Evolutionary conservation across 2,797 vertebrate species (phyloP), one percentile per base, ranked within the genome.

Genomic region (Sciurus vulgaris): DNA sequence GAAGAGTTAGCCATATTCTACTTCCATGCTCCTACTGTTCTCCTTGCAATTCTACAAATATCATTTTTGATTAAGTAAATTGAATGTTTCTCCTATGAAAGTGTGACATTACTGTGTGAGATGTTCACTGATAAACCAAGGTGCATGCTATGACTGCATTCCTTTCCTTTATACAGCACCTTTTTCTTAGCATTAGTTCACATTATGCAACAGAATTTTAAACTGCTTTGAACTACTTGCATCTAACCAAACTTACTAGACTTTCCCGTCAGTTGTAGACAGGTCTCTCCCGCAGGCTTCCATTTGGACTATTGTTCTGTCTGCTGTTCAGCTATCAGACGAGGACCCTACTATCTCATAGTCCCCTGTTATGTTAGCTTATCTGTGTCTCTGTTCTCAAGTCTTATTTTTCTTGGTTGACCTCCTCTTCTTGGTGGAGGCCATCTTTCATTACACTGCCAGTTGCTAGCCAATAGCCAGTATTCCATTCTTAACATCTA

Each of bases 51-150:
- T 69, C 22, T 74, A 79, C 22, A 38, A 94, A 84, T 49, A 69
- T 65, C 59, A 59, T 54, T 92, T 95, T 92, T 38, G 11, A 33
- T 65, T 94, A 85, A 91, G 76, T 81, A 85, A 79, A 72, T 84
- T 28, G 35, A 86, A 35, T 30, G 28, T 88, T 95, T 30, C 73
- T 47, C 30, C 88, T 77, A 94, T 41, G 30, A 78, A 77, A 86
- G 44, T 86, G 35, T 3, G 38, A 84, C 61, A 35, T 30, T 35
- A 38, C 59, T 59, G n/a, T 1, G 15, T 61, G 51, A 72, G 51
- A n/a, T 73, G 35, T 86, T 93, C 82, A 35, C 35, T 35, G 87
- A 74, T 89, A 79, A 89, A 81, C 13, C 30, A 35, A 47, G 49
- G 17, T 30, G 0, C 33, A 15, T 26, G 63, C 22, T 33, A 2